Conservation (phyloP, 1,140 invertebrate species). For the Octopus sinensis region DNA sequence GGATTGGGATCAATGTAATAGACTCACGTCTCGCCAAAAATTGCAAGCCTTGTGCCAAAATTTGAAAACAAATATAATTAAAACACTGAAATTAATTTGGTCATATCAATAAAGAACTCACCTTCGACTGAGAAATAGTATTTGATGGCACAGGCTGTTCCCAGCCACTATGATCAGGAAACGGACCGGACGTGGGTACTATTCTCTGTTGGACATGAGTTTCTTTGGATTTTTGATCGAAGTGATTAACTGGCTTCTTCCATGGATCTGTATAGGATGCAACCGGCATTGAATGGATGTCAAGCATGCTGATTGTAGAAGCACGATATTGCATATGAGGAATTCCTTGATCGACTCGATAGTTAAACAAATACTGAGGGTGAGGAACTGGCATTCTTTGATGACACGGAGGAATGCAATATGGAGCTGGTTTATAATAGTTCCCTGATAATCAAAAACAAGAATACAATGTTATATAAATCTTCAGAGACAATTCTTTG, state of each 20-base stretch:
- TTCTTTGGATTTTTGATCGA: not conserved
- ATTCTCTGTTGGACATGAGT: not conserved
- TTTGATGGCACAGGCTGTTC: not conserved
- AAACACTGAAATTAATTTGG: no score
- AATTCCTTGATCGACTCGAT: not conserved
- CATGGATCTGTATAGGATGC: not conserved
- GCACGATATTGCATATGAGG: conserved; percentile 8
- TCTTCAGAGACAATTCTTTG: no score
- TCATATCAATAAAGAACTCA: no score
- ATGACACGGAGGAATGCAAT: conserved; percentile 2
- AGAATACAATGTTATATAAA: no score
- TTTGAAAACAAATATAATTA: no score
- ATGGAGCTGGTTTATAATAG: not conserved
- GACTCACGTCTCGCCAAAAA: no score
- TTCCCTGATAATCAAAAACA: not conserved
- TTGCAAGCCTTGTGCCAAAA: no score
- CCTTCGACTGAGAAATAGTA: no score
- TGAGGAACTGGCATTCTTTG: not conserved
- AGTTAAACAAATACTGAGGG: not conserved
- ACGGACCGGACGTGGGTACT: not conserved
- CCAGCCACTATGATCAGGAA: conserved; percentile 2
- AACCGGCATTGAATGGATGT: conserved; percentile 1
- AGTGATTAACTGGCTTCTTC: not conserved
- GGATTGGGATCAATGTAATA: no score
- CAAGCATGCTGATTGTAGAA: not conserved